Conservation (phyloP, 2,888 invertebrate genomes). For the Arenicola marina region DNA sequence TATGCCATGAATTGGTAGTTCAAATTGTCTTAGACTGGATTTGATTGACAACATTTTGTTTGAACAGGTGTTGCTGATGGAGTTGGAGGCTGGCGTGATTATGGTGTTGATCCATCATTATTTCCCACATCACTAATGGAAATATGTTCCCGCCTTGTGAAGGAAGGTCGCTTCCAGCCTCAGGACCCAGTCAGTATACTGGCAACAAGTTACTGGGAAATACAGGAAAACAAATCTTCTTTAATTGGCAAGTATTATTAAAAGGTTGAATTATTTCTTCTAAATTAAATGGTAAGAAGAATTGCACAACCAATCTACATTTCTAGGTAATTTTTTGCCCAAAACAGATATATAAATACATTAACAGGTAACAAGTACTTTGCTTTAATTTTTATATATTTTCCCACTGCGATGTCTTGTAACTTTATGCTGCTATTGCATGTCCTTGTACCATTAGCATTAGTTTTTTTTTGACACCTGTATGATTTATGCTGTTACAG, state of each 20-base stretch:
- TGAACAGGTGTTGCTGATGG: constrained; percentile 99
- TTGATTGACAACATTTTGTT: too few species aligned
- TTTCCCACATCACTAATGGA: constrained; percentile 94
- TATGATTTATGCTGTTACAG: constrained; percentile 62
- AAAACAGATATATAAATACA: too few species aligned
- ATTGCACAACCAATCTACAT: background rate
- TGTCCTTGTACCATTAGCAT: too few species aligned
- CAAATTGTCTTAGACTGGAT: too few species aligned
- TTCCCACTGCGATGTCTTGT: background rate
- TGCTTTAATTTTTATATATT: background rate
- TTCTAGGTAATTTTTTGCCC: background rate
- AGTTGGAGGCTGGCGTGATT: constrained; percentile 97
- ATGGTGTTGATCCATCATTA: constrained; percentile 96
- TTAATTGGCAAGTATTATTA: constrained; percentile 74
- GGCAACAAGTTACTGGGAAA: constrained; percentile 88
- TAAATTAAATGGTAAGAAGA: too few species aligned
- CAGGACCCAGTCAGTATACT: constrained; percentile 83
- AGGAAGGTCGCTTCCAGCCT: constrained; percentile 80
- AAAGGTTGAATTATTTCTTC: background rate
- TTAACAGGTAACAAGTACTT: background rate
- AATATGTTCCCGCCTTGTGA: constrained; percentile 89
- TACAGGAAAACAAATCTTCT: constrained; percentile 87
- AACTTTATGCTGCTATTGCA: too few species aligned
- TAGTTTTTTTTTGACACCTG: background rate
- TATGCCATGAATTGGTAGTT: too few species aligned